Evolutionary conservation across 2,113 vertebrate species (phyloP), one percentile per base, ranked within the genome.

Genomic region (Patagioenas fasciata): DNA sequence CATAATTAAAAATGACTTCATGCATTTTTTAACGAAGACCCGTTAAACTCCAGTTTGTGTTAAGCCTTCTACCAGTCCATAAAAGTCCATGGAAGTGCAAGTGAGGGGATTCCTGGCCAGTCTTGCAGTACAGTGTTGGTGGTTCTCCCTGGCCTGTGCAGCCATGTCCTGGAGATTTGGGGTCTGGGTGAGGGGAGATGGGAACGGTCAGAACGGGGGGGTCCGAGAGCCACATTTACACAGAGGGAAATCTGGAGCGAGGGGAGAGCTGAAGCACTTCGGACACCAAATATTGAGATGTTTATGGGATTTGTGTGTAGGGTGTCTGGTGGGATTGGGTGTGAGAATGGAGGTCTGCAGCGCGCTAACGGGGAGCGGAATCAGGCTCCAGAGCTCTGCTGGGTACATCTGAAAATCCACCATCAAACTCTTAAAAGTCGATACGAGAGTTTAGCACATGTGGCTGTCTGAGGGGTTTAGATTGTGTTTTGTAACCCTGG

Each of bases 31-130:
- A 28, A 54, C 4, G 58, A 58, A 71, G 38, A n/a, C 18, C 3
- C 2, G 1, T 66, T 72, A 77, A 38, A 56, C 2, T 2, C 6
- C 31, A 47, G 21, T 13, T 70, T 0, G 1, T 29, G 13, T 65
- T 40, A 65, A 48, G 54, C 15, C 31, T 72, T 53, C 38, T 34
- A 23, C 24, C 6, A 13, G 25, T 20, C 53, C 15, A 7, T 3
- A 1, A 40, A 65, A 40, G 48, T 38, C 60, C 13, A 10, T 23
- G 60, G 8, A 60, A 66, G 2, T 24, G 17, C 29, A 77, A 77
- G 51, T 13, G 47, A 50, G 34, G 40, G 26, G 36, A 61, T 72
- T 67, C 54, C 38, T 56, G 58, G 34, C 23, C 19, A 25, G 24
- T 16, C 34, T 36, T 61, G 29, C 10, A 54, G 29, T 24, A 47